A percentile compares a stretch with the other conserved stretches of the same genome.
These are phyloP conservation scores for Neomorphus geoffroyi DNA, from an alignment of 2,797 vertebrate species.

Conservation along the genomic window DNA sequence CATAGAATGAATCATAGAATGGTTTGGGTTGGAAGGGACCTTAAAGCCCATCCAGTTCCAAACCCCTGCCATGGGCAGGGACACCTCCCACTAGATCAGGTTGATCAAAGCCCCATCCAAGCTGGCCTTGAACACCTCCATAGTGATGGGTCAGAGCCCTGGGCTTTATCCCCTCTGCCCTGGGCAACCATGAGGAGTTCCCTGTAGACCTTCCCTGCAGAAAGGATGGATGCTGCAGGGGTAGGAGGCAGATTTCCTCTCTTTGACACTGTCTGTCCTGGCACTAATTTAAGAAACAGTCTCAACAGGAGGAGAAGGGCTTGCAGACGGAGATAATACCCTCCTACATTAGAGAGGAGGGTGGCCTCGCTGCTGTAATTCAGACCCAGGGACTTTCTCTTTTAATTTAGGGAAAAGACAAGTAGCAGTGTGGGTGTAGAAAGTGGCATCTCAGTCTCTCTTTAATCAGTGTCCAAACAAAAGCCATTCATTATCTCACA, in stretches of 20 bases:
- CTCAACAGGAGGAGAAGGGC: neutral
- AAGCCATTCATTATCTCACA: constrained; percentile 16
- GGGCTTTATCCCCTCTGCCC: neutral
- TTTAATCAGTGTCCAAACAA: constrained; percentile 22
- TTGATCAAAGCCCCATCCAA: too few relatives aligned
- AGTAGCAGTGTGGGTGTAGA: neutral
- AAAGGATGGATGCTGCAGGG: neutral
- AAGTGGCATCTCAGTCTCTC: neutral
- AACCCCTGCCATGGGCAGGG: too few relatives aligned
- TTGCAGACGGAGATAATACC: neutral
- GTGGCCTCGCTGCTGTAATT: neutral
- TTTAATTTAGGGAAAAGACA: neutral
- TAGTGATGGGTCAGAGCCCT: neutral
- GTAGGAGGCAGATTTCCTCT: neutral
- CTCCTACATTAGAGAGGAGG: neutral
- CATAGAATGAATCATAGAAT: too few relatives aligned
- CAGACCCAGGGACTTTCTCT: neutral
- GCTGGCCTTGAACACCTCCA: too few relatives aligned
- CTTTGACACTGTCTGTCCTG: neutral
- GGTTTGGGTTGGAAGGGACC: too few relatives aligned
- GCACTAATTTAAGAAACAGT: neutral
- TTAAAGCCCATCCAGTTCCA: too few relatives aligned
- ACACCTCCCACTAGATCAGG: too few relatives aligned
- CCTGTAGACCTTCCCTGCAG: neutral
- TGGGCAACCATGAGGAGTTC: neutral